phyloP scores from a whole-genome alignment of 2,797 vertebrate species.

The Ambastaia sidthimunki region DNA sequence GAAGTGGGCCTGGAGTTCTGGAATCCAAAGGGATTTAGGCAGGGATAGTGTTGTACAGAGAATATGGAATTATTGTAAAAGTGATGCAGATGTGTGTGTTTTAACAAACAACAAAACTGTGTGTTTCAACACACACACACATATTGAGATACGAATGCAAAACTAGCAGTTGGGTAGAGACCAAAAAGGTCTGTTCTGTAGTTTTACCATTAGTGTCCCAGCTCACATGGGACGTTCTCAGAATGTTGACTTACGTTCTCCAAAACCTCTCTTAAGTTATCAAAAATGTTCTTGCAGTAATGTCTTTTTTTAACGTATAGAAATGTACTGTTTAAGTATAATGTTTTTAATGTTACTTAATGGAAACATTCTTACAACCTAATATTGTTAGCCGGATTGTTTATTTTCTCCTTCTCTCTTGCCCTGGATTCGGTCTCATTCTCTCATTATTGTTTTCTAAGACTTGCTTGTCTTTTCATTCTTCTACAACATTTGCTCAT shows the following conservation, averaged over 20 bases:
- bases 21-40: no score
- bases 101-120: not conserved
- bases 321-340: no score
- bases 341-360: no score
- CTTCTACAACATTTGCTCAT: slow-evolving; percentile 28
- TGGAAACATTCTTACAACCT: no score
- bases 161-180: not conserved
- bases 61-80: slow-evolving; percentile 12
- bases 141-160: not conserved
- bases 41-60: not conserved
- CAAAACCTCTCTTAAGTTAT: no score
- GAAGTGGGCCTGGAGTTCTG: slow-evolving; percentile 31
- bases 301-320: no score
- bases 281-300: no score
- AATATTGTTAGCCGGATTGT: no score
- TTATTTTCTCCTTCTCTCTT: no score
- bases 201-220: not conserved
- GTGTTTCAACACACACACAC: not conserved
- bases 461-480: slow-evolving; percentile 17
- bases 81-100: not conserved
- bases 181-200: no score
- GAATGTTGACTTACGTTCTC: no score
- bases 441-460: not conserved
- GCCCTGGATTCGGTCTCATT: not conserved
- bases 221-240: no score